A percentile compares a stretch with the other conserved stretches of the same genome.
Evolutionary conservation across 2,797 vertebrate genomes (phyloP).

Genomic region (Fringilla coelebs): DNA sequence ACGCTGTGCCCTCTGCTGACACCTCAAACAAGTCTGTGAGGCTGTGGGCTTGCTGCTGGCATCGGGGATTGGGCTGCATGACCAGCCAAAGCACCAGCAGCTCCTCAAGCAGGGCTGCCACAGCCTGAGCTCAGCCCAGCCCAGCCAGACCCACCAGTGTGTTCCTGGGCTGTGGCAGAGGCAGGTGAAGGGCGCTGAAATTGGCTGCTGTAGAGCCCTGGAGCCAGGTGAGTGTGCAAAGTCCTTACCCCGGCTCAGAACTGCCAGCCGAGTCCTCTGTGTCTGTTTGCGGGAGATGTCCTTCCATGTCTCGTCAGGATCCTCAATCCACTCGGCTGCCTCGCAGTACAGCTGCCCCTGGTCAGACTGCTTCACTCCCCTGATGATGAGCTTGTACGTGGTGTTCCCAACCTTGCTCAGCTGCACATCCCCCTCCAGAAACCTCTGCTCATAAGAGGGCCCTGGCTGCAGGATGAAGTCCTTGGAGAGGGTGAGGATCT

Average conservation of each 20-base stretch:
- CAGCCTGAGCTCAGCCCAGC: not conserved
- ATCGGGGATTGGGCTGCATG: fast-evolving
- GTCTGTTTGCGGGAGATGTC: constrained; percentile 75
- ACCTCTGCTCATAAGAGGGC: constrained; percentile 42
- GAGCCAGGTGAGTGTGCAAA: not conserved
- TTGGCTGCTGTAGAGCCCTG: not conserved
- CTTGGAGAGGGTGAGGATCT: constrained; percentile 71
- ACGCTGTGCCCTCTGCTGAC: not conserved
- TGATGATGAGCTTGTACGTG: constrained; percentile 51
- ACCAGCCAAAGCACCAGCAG: not conserved
- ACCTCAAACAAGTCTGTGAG: fast-evolving
- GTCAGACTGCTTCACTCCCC: constrained; percentile 24
- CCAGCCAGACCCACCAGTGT: not conserved
- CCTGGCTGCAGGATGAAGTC: constrained; percentile 69
- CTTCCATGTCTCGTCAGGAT: constrained; percentile 72
- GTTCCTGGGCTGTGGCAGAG: fast-evolving
- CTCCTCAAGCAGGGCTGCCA: not conserved
- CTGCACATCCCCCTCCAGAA: constrained; percentile 8
- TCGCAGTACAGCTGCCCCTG: constrained; percentile 70
- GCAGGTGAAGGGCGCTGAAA: not conserved
- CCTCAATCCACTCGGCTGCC: constrained; percentile 75
- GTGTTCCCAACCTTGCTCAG: constrained; percentile 62
- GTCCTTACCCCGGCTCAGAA: constrained; percentile 73
- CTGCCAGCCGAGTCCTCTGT: not conserved
- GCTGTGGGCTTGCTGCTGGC: fast-evolving